These are phyloP conservation scores for Myotis davidii DNA, from an alignment of 2,113 vertebrate genomes.

Conservation along the genomic window DNA sequence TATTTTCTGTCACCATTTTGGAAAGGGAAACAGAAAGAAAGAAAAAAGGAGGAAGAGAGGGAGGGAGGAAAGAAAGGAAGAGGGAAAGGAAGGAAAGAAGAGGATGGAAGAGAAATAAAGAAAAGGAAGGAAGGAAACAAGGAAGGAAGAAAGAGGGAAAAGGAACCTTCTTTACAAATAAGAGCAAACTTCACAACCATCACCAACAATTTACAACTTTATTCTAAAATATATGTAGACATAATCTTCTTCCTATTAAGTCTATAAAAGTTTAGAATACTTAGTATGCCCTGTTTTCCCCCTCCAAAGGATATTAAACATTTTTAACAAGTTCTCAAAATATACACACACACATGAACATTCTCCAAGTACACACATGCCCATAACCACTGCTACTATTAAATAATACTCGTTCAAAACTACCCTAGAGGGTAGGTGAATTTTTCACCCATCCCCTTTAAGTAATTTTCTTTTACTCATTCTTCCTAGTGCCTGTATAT, in stretches of 20 bases:
- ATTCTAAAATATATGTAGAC: neutral
- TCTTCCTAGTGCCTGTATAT: neutral
- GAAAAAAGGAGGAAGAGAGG: neutral
- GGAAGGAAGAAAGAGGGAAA: neutral
- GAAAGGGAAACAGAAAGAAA: neutral
- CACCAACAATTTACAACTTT: slow-evolving; percentile 46
- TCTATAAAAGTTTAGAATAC: slow-evolving; percentile 47
- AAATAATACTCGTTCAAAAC: neutral
- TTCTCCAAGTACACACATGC: neutral
- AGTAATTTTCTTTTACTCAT: slow-evolving; percentile 44
- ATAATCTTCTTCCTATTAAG: slow-evolving; percentile 27
- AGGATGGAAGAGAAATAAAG: accelerated
- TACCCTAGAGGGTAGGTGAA: neutral
- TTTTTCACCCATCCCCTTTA: neutral
- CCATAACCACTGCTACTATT: neutral
- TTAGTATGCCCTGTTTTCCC: too few relatives aligned
- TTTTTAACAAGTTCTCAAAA: neutral
- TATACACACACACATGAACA: neutral
- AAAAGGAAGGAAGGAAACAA: too few relatives aligned
- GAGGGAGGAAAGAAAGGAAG: accelerated
- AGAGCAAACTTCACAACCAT: slow-evolving; percentile 28
- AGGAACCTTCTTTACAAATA: neutral
- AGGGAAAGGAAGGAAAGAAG: too few relatives aligned
- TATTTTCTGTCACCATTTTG: slow-evolving; percentile 32
- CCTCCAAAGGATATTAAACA: slow-evolving; percentile 44